A percentile compares a stretch with the other conserved stretches of the same genome.
These are phyloP conservation scores for Choristoneura rosaceana DNA, from an alignment of 2,888 invertebrate genomes.

Conservation along the genomic window DNA sequence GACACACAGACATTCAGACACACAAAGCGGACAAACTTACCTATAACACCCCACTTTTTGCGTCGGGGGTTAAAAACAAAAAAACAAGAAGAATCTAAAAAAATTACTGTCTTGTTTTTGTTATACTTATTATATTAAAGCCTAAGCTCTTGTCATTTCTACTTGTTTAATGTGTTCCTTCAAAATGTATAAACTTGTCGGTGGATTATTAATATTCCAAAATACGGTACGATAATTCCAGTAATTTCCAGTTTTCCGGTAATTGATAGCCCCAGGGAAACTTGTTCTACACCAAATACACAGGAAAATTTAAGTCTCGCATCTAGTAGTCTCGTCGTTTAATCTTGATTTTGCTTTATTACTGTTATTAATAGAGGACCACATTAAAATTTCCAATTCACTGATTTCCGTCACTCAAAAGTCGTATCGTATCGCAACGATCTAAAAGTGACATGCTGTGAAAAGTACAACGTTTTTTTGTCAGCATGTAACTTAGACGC, in stretches of 20 bases:
- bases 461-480: conserved; percentile 30
- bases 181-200: background rate
- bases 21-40: no score
- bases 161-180: background rate
- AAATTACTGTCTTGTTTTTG: no score
- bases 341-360: background rate
- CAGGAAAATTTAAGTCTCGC: background rate
- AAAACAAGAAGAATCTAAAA: no score
- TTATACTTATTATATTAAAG: no score
- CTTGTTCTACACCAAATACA: background rate
- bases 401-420: conserved; percentile 15
- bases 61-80: no score
- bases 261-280: background rate
- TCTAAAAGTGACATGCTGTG: conserved; percentile 29
- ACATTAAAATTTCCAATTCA: conserved; percentile 10
- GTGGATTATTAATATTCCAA: background rate
- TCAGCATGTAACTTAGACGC: conserved; percentile 9
- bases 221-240: background rate
- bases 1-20: no score
- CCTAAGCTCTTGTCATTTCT: background rate
- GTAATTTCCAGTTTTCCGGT: no score
- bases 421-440: conserved; percentile 20
- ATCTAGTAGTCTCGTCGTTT: background rate
- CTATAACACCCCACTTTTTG: no score
- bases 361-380: background rate